phyloP scores from a whole-genome alignment of 2,888 invertebrate species.

The Eugnorisma glareosa region DNA sequence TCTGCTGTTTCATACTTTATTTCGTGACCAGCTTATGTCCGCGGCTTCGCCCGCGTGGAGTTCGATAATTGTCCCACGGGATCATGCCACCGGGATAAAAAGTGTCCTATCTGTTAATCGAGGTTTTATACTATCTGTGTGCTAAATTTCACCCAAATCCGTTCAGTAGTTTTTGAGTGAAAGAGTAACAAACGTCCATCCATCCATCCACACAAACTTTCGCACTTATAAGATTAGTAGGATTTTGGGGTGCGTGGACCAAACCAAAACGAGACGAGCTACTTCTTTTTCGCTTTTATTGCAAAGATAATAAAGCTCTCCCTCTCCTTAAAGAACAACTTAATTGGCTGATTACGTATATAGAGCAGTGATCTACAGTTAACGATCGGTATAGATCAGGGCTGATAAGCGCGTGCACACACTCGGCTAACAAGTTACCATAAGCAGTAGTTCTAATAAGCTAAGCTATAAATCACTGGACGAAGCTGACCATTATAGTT shows the following conservation, averaged over 20 bases:
- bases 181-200: too few species aligned
- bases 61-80: too few species aligned
- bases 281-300: background rate
- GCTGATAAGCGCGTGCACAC: slow-evolving; percentile 53
- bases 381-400: slow-evolving; percentile 57
- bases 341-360: slow-evolving; percentile 56
- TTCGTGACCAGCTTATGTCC: background rate
- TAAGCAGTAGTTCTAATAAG: slow-evolving; percentile 74
- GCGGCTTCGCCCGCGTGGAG: too few species aligned
- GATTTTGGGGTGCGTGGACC: too few species aligned
- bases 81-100: too few species aligned
- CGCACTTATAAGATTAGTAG: too few species aligned
- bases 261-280: too few species aligned
- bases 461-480: slow-evolving; percentile 70
- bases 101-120: too few species aligned
- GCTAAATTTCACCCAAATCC: too few species aligned
- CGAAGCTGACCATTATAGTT: slow-evolving; percentile 19
- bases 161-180: too few species aligned
- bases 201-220: too few species aligned
- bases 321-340: background rate
- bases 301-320: background rate
- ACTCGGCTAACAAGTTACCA: slow-evolving; percentile 70
- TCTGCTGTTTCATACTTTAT: background rate
- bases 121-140: too few species aligned
- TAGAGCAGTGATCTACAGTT: slow-evolving; percentile 65